These are phyloP conservation scores for Microtus montanus DNA, from an alignment of 2,113 vertebrate genomes.

Conservation along the genomic window DNA sequence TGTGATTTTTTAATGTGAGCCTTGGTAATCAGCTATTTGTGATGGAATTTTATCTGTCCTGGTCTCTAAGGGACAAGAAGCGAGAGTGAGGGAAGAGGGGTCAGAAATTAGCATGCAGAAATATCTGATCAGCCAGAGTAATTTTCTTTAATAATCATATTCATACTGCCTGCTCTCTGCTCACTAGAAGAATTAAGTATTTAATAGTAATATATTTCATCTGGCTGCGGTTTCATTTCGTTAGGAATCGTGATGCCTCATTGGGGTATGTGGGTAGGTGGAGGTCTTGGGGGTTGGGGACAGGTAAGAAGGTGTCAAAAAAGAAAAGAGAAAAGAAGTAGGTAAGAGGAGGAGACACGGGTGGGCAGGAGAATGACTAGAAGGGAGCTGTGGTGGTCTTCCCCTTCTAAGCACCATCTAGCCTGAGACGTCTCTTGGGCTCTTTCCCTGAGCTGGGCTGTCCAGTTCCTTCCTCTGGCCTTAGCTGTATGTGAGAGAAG, in stretches of 20 bases:
- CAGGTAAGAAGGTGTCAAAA: neutral
- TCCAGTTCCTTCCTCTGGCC: neutral
- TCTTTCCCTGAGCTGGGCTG: neutral
- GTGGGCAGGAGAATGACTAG: neutral
- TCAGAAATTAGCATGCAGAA: slow-evolving; percentile 95
- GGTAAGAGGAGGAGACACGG: neutral
- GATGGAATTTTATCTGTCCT: slow-evolving; percentile 92
- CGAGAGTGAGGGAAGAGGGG: slow-evolving; percentile 89
- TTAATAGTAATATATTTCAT: slow-evolving; percentile 96
- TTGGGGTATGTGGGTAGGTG: slow-evolving; percentile 77
- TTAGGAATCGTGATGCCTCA: slow-evolving; percentile 88
- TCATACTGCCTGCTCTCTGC: slow-evolving; percentile 92
- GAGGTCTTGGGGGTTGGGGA: slow-evolving; percentile 58
- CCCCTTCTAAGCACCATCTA: too few relatives aligned
- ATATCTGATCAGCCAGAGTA: slow-evolving; percentile 95
- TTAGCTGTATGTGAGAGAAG: neutral
- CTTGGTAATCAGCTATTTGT: slow-evolving; percentile 92
- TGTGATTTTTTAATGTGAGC: slow-evolving; percentile 90
- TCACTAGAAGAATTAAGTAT: slow-evolving; percentile 93
- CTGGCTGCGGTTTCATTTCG: slow-evolving; percentile 90
- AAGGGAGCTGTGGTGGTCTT: neutral
- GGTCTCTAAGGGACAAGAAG: slow-evolving; percentile 89
- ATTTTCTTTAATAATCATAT: slow-evolving; percentile 95
- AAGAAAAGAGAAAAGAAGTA: slow-evolving; percentile 34
- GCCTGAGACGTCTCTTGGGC: neutral